Base-by-base conservation (phyloP, 2,888 invertebrate species). In the Melieria crassipennis region DNA sequence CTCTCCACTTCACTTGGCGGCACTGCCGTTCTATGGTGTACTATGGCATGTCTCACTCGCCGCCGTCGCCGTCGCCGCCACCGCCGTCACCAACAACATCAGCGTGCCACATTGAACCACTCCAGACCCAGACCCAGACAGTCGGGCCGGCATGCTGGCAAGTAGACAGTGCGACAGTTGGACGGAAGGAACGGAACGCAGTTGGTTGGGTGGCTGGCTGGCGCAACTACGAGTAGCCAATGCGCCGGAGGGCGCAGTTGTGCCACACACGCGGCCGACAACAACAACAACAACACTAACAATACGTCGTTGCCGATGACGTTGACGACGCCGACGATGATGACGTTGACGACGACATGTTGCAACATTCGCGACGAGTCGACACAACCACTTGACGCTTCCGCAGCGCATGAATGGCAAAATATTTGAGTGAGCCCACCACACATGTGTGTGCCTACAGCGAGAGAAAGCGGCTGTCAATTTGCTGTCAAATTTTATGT, bases 341-440 rank as follows among this genome's bases (percentile, higher is more conserved):
- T 69, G 65, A 69, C 66, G 47, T 58, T 42, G 65, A 42, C 73
- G 71, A 75, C 71, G 72, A 74, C 69, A 76, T 71, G 74, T 72
- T 74, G 75, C 73, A 76, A 77, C 75, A 78, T 73, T 71, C 73
- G 73, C 73, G 72, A 73, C 72, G 68, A 77, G 75, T 75, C 69
- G 70, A 68, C 75, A 76, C 68, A 77, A 75, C 74, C 75, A 78
- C 76, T 77, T 78, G 76, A 78, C 75, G 75, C 75, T 78, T 77
- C 75, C 75, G 75, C 69, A 73, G 73, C 66, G 71, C 63, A 71
- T 68, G 60, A 70, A 70, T 69, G 71, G 62, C 50, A 62, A 55
- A 52, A 65, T 58, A 62, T 63, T 43, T 67, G 67, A 67, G 63
- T 56, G 63, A 63, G 42, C 47, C 63, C 60, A 61, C 65, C 30